These are phyloP conservation scores for Protonemura montana DNA, from an alignment of 2,888 invertebrate genomes.

Conservation along the genomic window DNA sequence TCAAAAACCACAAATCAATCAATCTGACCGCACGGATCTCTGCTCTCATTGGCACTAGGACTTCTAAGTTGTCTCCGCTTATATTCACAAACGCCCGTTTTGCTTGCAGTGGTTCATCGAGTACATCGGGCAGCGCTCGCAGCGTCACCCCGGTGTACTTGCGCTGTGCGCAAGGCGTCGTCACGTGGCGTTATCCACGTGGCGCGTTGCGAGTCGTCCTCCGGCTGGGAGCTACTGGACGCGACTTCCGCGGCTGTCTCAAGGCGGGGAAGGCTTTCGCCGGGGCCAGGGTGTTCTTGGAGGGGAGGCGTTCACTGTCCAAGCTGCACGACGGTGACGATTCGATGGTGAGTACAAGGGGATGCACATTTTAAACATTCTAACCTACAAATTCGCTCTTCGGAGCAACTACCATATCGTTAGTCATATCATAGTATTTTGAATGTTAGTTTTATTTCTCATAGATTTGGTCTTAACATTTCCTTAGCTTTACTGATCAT, in stretches of 20 bases:
- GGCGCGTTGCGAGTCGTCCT: constrained; percentile 76
- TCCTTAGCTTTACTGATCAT: no score
- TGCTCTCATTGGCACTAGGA: no score
- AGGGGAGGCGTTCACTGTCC: constrained; percentile 67
- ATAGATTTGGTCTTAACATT: no score
- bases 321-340: constrained; percentile 68
- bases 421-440: no score
- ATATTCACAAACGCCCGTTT: no score
- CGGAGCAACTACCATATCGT: no score
- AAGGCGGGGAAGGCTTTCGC: constrained; percentile 60
- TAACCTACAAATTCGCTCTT: no score
- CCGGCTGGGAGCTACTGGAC: constrained; percentile 65
- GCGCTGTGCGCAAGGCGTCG: constrained; percentile 74
- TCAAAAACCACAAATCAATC: no score
- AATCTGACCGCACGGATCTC: no score
- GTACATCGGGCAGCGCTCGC: constrained; percentile 63
- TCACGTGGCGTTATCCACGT: constrained; percentile 79
- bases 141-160: constrained; percentile 80
- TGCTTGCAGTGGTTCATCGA: constrained; percentile 65
- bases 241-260: constrained; percentile 76
- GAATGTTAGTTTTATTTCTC: no score
- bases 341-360: constrained; percentile 53
- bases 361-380: not conserved
- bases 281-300: constrained; percentile 68
- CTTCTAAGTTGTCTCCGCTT: no score